These are phyloP conservation scores for Stenodema calcarata DNA, from an alignment of 2,888 invertebrate species.

Conservation along the genomic window DNA sequence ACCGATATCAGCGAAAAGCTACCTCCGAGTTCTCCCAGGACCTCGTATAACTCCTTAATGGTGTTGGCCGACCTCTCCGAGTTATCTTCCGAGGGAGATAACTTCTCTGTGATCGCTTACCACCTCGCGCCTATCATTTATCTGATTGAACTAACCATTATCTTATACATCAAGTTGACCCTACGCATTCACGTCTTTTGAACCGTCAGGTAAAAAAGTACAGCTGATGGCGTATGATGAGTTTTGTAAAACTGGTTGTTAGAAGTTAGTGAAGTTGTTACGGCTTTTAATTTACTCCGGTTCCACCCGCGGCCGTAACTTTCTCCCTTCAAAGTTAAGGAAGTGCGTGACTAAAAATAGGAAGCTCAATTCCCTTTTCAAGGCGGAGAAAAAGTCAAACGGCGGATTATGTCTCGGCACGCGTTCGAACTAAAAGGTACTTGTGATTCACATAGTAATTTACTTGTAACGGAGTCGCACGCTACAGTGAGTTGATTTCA, in stretches of 20 bases:
- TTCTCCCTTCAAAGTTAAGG: background rate
- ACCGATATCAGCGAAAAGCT: background rate
- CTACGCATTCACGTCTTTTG: too few species aligned
- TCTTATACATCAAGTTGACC: too few species aligned
- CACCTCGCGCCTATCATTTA: background rate
- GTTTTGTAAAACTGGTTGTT: too few species aligned
- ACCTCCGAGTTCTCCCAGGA: background rate
- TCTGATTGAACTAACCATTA: background rate
- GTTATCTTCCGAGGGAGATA: too few species aligned
- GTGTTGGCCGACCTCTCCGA: background rate
- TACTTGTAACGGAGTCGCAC: background rate
- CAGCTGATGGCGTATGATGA: too few species aligned
- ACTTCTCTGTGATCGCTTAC: background rate
- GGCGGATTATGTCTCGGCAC: background rate
- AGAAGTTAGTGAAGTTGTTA: background rate
- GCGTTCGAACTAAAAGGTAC: background rate
- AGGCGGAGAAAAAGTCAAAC: background rate
- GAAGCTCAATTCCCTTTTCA: background rate
- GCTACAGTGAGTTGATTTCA: background rate
- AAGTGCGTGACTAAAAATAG: background rate
- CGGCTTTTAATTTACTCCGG: background rate
- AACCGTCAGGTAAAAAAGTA: too few species aligned
- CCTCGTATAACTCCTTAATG: background rate
- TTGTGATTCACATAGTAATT: background rate
- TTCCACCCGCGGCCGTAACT: background rate